Percentiles rank a stretch among this genome's conserved stretches.
Conservation (phyloP, 2,797 vertebrate species). For the Pseudomugil tenellus region DNA sequence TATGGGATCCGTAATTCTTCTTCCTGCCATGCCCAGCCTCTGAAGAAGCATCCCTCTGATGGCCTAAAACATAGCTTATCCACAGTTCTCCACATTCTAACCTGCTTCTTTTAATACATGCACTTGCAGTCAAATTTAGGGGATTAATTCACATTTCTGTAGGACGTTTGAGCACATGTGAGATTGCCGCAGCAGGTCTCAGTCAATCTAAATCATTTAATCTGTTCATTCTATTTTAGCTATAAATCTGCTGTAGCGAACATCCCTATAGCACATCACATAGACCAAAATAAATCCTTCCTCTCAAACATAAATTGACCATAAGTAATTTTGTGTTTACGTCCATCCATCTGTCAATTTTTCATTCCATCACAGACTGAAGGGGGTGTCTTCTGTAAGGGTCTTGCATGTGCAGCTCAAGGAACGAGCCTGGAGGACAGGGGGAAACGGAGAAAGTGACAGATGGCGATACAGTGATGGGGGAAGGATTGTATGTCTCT, state of each 20-base stretch:
- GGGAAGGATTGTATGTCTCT: conserved; percentile 70
- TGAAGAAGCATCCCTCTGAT: neutral
- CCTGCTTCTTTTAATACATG: neutral
- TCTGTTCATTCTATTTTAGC: neutral
- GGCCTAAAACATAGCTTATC: neutral
- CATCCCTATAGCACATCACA: neutral
- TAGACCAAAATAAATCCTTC: neutral
- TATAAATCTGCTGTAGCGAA: neutral
- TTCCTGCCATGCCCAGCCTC: conserved; percentile 4
- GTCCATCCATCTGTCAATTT: conserved; percentile 11
- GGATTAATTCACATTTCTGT: neutral
- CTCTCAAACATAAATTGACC: conserved; percentile 15
- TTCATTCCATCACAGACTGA: conserved; percentile 44
- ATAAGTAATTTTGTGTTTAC: neutral
- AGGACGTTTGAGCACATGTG: neutral
- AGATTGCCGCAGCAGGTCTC: neutral
- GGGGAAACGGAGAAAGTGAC: conserved; percentile 56
- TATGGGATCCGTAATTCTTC: neutral
- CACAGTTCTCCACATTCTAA: neutral
- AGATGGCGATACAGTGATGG: conserved; percentile 66
- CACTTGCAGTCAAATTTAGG: neutral
- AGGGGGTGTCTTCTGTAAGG: neutral
- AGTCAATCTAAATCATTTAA: neutral
- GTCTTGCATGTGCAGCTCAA: conserved; percentile 28
- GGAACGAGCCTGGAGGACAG: conserved; percentile 25